These are phyloP conservation scores for Oreortyx pictus DNA, from an alignment of 2,797 vertebrate species.

Conservation along the genomic window DNA sequence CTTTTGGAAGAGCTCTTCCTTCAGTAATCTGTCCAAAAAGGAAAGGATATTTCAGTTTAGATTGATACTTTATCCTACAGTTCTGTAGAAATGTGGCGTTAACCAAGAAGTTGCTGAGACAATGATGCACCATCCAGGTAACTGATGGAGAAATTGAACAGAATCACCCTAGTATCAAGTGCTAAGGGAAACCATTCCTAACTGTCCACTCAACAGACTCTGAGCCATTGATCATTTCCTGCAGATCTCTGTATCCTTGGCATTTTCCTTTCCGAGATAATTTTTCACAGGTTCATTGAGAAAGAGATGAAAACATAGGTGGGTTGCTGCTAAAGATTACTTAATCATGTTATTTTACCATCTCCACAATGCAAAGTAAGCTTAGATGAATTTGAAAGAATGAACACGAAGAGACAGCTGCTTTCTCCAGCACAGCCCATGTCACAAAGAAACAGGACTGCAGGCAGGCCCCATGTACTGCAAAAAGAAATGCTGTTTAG, in stretches of 20 bases:
- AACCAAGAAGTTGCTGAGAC: neutral
- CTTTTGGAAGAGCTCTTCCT: neutral
- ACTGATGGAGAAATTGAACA: neutral
- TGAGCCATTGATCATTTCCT: neutral
- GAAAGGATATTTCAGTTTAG: neutral
- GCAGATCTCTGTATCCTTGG: neutral
- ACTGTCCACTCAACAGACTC: too few species aligned
- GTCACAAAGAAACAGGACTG: neutral
- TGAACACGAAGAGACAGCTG: neutral
- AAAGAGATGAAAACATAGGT: neutral
- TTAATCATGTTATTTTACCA: neutral
- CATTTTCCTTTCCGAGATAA: neutral
- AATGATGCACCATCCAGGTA: neutral
- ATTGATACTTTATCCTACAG: neutral
- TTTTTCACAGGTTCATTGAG: neutral
- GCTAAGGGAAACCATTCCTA: too few species aligned
- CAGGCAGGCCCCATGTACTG: neutral
- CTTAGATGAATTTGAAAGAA: neutral
- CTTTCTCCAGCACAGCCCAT: neutral
- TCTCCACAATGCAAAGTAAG: neutral
- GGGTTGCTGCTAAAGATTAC: neutral
- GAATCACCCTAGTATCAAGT: neutral
- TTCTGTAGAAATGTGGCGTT: neutral
- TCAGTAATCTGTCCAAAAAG: neutral
- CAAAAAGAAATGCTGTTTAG: neutral